Conservation (phyloP, 1,140 invertebrate genomes). For the Ceratina australensis region DNA sequence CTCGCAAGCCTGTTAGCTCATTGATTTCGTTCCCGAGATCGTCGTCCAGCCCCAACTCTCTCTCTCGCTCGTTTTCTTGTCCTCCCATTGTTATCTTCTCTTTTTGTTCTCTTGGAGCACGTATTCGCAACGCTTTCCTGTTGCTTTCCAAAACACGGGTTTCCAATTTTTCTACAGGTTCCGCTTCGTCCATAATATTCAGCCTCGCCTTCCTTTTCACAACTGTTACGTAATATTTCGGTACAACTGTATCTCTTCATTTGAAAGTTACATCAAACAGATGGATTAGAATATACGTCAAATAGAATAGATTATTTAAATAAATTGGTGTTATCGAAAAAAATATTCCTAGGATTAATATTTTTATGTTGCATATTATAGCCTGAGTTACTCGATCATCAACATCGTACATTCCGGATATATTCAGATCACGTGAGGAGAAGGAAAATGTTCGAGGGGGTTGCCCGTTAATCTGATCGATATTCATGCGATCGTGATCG, state of each 20-base stretch:
- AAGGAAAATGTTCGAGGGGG: too few species aligned
- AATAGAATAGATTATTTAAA: neutral
- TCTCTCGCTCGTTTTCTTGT: neutral
- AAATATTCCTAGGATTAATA: too few species aligned
- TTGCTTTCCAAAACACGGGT: neutral
- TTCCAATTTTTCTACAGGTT: neutral
- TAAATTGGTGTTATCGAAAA: too few species aligned
- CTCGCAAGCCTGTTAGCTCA: conserved; percentile 79
- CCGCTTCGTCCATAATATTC: neutral
- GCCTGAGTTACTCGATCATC: too few species aligned
- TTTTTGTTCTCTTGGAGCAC: neutral
- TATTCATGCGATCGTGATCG: neutral
- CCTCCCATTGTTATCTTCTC: neutral
- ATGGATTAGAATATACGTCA: too few species aligned
- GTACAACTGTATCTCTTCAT: too few species aligned
- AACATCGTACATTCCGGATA: too few species aligned
- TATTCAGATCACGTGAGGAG: too few species aligned
- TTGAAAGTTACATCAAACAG: too few species aligned
- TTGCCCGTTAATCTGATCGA: too few species aligned
- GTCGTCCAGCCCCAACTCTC: conserved; percentile 29
- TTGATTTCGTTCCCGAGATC: conserved; percentile 72
- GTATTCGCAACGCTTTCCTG: neutral
- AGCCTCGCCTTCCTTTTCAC: neutral
- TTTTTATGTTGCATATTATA: too few species aligned
- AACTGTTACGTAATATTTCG: too few species aligned